phyloP scores from a whole-genome alignment of 2,797 vertebrate genomes.

The Sebastes jordani region DNA sequence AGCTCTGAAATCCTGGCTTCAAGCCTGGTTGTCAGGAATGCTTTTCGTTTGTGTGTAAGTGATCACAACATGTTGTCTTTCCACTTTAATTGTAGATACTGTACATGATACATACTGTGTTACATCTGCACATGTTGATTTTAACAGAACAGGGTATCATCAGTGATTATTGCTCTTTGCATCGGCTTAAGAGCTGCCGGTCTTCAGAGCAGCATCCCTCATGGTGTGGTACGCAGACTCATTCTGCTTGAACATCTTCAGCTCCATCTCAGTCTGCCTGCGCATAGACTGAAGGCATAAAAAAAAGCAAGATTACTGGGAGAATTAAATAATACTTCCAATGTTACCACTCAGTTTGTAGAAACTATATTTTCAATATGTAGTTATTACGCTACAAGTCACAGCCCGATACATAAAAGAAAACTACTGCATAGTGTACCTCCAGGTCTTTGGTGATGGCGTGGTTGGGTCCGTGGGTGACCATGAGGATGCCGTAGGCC shows the following conservation, averaged over 20 bases:
- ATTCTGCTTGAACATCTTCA: slow-evolving; percentile 90
- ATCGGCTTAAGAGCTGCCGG: slow-evolving; percentile 65
- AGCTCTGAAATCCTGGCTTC: too few species aligned
- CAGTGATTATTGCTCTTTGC: background rate
- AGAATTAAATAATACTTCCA: background rate
- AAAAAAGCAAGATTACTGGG: background rate
- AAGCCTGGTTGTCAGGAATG: background rate
- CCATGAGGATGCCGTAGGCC: slow-evolving; percentile 90
- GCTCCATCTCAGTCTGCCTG: slow-evolving; percentile 91
- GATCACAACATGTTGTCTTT: background rate
- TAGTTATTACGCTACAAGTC: background rate
- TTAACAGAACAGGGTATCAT: background rate
- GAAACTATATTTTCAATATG: background rate
- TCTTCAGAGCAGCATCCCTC: slow-evolving; percentile 87
- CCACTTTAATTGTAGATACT: slow-evolving; percentile 45
- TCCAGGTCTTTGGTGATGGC: slow-evolving; percentile 93
- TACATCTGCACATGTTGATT: background rate
- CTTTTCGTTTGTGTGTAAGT: background rate
- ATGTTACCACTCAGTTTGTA: background rate
- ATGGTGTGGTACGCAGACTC: slow-evolving; percentile 85
- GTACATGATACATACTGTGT: slow-evolving; percentile 8
- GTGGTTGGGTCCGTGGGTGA: slow-evolving; percentile 93
- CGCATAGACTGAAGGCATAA: slow-evolving; percentile 85
- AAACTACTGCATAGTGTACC: slow-evolving; percentile 68
- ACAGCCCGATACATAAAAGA: background rate